Evolutionary conservation across 2,888 invertebrate species (phyloP).

Genomic region (Orthosia incerta): DNA sequence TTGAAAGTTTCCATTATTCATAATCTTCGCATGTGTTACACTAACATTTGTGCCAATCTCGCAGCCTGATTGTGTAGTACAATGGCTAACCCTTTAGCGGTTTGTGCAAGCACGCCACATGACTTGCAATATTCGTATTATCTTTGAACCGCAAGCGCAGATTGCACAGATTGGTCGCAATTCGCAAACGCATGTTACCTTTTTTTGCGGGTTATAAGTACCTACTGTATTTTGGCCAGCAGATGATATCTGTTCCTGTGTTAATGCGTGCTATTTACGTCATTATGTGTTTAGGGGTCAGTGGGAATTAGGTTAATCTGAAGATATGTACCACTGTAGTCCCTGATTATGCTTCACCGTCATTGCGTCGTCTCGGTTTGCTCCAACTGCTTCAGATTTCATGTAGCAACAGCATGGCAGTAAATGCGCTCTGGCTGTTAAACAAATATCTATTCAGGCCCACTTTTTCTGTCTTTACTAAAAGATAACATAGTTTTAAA

Average conservation of each 20-base stretch:
- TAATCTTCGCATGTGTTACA: constrained; percentile 33
- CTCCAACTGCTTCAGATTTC: not conserved
- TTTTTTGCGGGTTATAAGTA: constrained; percentile 41
- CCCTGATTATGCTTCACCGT: not conserved
- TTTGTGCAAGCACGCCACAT: constrained; percentile 82
- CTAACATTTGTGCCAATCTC: constrained; percentile 51
- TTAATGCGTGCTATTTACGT: constrained; percentile 42
- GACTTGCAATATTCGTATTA: constrained; percentile 78
- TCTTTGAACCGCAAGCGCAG: constrained; percentile 81
- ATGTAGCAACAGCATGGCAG: not conserved
- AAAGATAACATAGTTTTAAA: too few species aligned
- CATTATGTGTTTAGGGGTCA: constrained; percentile 53
- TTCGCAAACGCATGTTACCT: constrained; percentile 72
- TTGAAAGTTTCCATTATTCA: constrained; percentile 38
- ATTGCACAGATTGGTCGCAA: constrained; percentile 81
- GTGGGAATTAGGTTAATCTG: not conserved
- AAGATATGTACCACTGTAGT: not conserved
- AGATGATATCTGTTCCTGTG: constrained; percentile 73
- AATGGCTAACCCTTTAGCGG: constrained; percentile 75
- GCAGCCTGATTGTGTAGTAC: constrained; percentile 50
- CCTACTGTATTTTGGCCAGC: constrained; percentile 64
- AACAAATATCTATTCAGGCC: too few species aligned
- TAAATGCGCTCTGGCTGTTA: not conserved
- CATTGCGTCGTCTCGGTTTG: not conserved
- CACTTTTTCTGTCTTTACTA: too few species aligned